Evolutionary conservation across 2,888 invertebrate genomes (phyloP).

Genomic region (Neria commutata): DNA sequence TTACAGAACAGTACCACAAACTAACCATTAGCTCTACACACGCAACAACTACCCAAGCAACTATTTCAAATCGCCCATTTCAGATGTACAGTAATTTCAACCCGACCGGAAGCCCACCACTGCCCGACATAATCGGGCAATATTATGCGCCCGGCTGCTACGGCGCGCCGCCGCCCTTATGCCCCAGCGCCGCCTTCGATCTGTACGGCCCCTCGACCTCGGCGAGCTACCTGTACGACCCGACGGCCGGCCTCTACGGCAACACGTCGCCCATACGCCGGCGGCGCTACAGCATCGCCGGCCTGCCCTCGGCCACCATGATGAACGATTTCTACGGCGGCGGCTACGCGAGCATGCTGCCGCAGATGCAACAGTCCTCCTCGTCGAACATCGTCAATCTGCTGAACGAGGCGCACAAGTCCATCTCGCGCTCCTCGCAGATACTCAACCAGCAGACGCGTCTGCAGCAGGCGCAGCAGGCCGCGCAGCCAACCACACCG

Average conservation of each 20-base stretch:
- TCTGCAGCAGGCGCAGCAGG: slow-evolving; percentile 46
- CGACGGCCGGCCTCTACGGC: slow-evolving; percentile 34
- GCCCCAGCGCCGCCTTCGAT: slow-evolving; percentile 39
- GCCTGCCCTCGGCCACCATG: slow-evolving; percentile 60
- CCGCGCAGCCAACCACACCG: slow-evolving; percentile 48
- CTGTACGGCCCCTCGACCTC: slow-evolving; percentile 54
- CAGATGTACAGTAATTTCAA: slow-evolving; percentile 63
- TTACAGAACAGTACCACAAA: slow-evolving; percentile 6
- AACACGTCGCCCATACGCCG: slow-evolving; percentile 57
- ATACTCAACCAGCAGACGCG: slow-evolving; percentile 60
- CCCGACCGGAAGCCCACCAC: slow-evolving; percentile 59
- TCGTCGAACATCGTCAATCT: slow-evolving; percentile 60
- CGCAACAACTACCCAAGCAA: slow-evolving; percentile 33
- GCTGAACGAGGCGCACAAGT: slow-evolving; percentile 62
- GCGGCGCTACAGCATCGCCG: slow-evolving; percentile 61
- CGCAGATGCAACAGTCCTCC: slow-evolving; percentile 53
- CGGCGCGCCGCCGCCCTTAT: slow-evolving; percentile 31
- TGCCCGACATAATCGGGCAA: slow-evolving; percentile 61
- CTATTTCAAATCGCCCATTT: slow-evolving; percentile 61
- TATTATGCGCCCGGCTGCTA: slow-evolving; percentile 43
- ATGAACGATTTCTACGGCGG: slow-evolving; percentile 60
- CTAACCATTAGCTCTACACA: slow-evolving; percentile 19
- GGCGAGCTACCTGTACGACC: slow-evolving; percentile 52
- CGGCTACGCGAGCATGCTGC: slow-evolving; percentile 44
- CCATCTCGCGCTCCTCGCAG: slow-evolving; percentile 62